phyloP scores from a whole-genome alignment of 2,888 invertebrate species.

The Acanthosepion lycidas region DNA sequence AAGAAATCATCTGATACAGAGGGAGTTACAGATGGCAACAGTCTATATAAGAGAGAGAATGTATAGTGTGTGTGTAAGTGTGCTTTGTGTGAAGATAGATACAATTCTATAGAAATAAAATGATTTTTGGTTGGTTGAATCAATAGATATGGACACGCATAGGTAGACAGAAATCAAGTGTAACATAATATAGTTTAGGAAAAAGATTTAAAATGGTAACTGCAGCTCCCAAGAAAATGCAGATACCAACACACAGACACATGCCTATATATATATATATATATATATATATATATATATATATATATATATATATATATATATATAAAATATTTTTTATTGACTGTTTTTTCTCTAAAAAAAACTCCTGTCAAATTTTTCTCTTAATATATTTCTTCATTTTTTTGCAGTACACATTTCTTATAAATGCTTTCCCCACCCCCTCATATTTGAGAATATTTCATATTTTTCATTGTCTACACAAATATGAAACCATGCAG shows the following conservation, averaged over 20 bases:
- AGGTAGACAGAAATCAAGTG: not conserved
- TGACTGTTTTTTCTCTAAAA: not conserved
- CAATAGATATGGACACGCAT: not conserved
- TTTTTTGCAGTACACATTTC: not conserved
- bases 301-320: not conserved
- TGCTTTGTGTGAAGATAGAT: not conserved
- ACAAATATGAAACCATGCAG: not conserved
- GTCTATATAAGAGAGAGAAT: too few species aligned
- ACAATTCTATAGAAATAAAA: not conserved
- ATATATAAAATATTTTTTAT: not conserved
- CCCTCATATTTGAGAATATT: not conserved
- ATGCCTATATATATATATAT: too few species aligned
- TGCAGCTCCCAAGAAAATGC: not conserved
- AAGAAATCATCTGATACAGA: not conserved
- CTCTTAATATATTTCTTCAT: not conserved
- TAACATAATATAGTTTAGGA: constrained; percentile 12
- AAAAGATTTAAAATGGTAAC: constrained; percentile 7
- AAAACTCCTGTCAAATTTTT: not conserved
- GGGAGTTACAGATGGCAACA: not conserved
- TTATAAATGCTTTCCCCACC: not conserved
- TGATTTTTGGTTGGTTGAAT: not conserved
- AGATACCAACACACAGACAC: not conserved
- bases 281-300: not conserved
- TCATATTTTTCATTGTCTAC: not conserved
- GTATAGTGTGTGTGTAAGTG: not conserved